These are phyloP conservation scores for Dendrolimus punctatus DNA, from an alignment of 1,140 invertebrate species.

Conservation along the genomic window DNA sequence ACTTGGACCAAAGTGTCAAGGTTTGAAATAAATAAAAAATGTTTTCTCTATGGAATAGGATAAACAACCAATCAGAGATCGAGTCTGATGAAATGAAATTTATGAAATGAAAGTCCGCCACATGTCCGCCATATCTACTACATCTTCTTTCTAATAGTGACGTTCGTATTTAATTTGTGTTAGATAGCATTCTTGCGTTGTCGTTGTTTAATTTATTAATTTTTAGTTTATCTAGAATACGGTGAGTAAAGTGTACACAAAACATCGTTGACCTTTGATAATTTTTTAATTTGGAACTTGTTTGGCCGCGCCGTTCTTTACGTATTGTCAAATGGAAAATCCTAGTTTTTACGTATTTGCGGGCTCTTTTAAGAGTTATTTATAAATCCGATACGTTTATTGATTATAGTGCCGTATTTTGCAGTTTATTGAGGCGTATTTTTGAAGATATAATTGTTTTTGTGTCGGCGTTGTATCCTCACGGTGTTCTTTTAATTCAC, in stretches of 20 bases:
- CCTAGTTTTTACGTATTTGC: conserved; percentile 26
- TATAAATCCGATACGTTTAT: conserved; percentile 9
- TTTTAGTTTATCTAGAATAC: conserved; percentile 46
- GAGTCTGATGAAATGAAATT: conserved; percentile 24
- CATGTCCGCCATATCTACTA: conserved; percentile 68
- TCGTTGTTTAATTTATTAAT: conserved; percentile 59
- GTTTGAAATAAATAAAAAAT: not conserved
- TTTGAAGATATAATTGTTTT: conserved; percentile 12
- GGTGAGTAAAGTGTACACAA: conserved; percentile 44
- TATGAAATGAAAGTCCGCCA: conserved; percentile 61
- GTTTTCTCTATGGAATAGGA: conserved; percentile 19
- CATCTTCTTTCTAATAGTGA: conserved; percentile 63
- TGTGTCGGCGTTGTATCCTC: conserved; percentile 18
- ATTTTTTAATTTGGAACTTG: conserved; percentile 36
- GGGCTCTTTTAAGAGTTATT: conserved; percentile 19
- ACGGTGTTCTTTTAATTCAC: conserved; percentile 21
- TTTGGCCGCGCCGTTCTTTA: conserved; percentile 45
- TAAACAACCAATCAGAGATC: conserved; percentile 24
- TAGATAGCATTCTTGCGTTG: conserved; percentile 55
- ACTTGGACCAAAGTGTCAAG: too few species aligned
- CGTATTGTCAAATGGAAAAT: conserved; percentile 56
- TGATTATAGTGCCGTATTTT: conserved; percentile 14
- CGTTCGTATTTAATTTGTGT: conserved; percentile 59
- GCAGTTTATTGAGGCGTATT: conserved; percentile 13
- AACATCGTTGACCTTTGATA: conserved; percentile 21